These are phyloP conservation scores for Halcyon chelicuti DNA, from an alignment of 2,797 vertebrate genomes.

Conservation along the genomic window DNA sequence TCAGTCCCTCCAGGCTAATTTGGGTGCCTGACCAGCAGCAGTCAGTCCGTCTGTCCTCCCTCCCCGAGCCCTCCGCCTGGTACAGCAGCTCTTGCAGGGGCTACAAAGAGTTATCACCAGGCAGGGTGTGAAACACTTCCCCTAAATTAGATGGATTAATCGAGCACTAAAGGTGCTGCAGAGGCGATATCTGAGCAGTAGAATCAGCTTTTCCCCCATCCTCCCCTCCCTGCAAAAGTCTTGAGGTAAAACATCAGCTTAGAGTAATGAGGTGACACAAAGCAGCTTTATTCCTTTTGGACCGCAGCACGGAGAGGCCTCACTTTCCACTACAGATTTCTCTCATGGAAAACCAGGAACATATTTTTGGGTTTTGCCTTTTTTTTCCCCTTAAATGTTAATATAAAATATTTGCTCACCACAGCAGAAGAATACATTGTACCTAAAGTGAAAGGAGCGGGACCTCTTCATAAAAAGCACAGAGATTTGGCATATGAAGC, in stretches of 20 bases:
- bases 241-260: constrained; percentile 35
- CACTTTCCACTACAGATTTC: constrained; percentile 53
- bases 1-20: not conserved
- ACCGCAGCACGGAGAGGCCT: constrained; percentile 40
- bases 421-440: not conserved
- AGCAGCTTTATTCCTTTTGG: constrained; percentile 72
- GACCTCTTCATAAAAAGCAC: not conserved
- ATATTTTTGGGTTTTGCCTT: not conserved
- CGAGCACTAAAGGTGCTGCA: not conserved
- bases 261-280: constrained; percentile 70
- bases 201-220: not conserved
- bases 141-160: not conserved
- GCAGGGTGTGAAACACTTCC: not conserved
- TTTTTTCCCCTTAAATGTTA: not conserved
- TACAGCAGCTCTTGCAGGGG: not conserved
- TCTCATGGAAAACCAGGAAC: constrained; percentile 53
- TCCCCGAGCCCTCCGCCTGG: rapidly evolving
- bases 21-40: not conserved
- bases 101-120: rapidly evolving
- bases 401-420: not conserved
- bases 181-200: not conserved
- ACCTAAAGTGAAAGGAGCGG: not conserved
- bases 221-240: not conserved
- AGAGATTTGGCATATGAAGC: not conserved
- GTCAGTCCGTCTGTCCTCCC: not conserved